A percentile compares a stretch with the other conserved stretches of the same genome.
Conservation (phyloP, 2,797 vertebrate genomes). For the Gymnothorax javanicus region DNA sequence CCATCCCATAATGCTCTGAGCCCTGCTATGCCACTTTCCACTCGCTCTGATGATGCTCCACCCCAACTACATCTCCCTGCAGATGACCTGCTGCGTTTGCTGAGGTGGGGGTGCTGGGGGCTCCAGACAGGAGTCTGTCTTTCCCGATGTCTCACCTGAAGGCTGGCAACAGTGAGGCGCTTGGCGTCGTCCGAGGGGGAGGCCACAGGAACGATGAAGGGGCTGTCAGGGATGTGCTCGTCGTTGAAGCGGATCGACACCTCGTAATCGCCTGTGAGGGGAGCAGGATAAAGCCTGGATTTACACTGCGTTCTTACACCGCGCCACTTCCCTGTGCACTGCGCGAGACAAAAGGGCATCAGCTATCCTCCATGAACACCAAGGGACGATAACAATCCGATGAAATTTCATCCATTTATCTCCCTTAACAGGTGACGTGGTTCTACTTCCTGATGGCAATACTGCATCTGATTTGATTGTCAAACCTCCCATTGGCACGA, state of each 20-base stretch:
- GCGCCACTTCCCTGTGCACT: too few species aligned
- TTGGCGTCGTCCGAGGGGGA: slow-evolving; percentile 67
- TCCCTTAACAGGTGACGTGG: neutral
- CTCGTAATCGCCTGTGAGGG: slow-evolving; percentile 68
- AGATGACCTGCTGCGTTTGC: neutral
- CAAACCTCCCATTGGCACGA: neutral
- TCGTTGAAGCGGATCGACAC: slow-evolving; percentile 75
- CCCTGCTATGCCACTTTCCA: neutral
- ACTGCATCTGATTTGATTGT: neutral
- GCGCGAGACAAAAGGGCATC: too few species aligned
- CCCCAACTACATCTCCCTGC: neutral
- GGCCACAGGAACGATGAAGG: slow-evolving; percentile 68
- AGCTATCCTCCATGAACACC: neutral
- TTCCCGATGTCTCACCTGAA: slow-evolving; percentile 76
- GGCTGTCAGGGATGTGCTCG: slow-evolving; percentile 73
- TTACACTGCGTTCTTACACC: neutral
- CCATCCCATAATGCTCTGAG: neutral
- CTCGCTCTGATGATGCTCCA: neutral
- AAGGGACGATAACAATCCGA: neutral
- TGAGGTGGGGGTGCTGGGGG: slow-evolving; percentile 19
- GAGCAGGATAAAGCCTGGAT: neutral
- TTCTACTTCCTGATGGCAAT: neutral
- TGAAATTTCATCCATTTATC: neutral
- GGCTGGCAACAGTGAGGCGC: slow-evolving; percentile 75
- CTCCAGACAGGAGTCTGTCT: slow-evolving; percentile 38